Conservation (phyloP, 1,140 invertebrate species). For the Trichonephila clavipes region DNA sequence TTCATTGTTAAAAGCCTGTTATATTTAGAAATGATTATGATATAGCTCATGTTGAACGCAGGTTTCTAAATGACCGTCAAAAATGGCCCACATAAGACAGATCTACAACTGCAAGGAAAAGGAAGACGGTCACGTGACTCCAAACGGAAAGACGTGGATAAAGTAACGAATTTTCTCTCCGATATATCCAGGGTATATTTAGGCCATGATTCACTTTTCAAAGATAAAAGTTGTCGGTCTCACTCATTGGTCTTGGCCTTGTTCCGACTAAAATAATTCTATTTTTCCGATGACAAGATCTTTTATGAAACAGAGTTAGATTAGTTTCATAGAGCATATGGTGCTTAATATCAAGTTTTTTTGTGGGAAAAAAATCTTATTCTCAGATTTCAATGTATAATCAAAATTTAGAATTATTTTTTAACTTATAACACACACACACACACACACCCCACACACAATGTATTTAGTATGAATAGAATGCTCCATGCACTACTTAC, state of each 20-base stretch:
- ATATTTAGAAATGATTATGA: not conserved
- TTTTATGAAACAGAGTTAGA: no score
- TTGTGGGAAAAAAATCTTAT: no score
- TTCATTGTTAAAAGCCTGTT: not conserved
- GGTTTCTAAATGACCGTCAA: not conserved
- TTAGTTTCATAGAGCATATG: no score
- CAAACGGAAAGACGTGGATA: not conserved
- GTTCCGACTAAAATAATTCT: no score
- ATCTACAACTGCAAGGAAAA: constrained; percentile 16
- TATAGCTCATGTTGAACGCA: not conserved
- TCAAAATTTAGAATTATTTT: no score
- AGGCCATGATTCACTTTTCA: not conserved
- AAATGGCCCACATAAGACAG: not conserved
- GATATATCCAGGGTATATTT: constrained; percentile 30
- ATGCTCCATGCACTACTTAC: no score
- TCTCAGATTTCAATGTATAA: no score
- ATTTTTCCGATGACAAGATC: no score
- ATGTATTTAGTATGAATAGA: no score
- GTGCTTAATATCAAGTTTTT: no score
- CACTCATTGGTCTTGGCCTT: not conserved
- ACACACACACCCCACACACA: no score
- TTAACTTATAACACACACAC: no score
- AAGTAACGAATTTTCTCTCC: not conserved
- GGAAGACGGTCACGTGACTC: constrained; percentile 8
- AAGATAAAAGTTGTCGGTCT: not conserved